Base-by-base conservation (phyloP, 2,113 vertebrate species). In the Lagopus leucura region DNA sequence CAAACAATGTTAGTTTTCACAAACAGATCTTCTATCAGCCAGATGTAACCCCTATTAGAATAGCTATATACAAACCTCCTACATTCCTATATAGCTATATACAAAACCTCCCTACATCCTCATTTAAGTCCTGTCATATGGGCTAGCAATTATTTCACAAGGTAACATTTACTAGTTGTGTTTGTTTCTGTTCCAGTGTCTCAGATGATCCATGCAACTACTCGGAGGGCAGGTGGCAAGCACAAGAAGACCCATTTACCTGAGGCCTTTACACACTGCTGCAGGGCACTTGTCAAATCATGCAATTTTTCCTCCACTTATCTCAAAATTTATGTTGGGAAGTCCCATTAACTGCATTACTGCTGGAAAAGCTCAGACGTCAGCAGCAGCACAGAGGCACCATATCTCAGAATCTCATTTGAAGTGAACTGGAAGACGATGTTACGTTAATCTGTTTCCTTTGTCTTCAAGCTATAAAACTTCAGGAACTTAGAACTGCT, bases 151-250 rank as follows among this genome's bases (percentile, higher is more conserved):
- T 76, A 43, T 48, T 34, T 38, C n/a, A 47, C 32, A 38, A 21
- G 10, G 34, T 38, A 48, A 61, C 43, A 48, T 69, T 34, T 63
- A 16, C 11, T 28, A 61, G 27, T 42, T 16, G 52, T 27, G 52
- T 25, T 25, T 54, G 52, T 13, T 54, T 54, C 25, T 91, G 38
- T 27, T 63, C 8, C 17, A 8, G 10, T 0, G 0, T 28, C 10
- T 55, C 75, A 79, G 30, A 27, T 65, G n/a, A 54, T 9, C 60
- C 21, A 25, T 1, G 22, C 48, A 82, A 16, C 8, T 21, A 38
- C 43, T 61, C 54, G 73, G 32, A 67, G 4, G 4, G 36, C 8
- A 10, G 18, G 20, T 40, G 20, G 64, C 25, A 79, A 54, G 34
- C 24, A 47, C 22, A 88, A 63, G 17, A 24, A 52, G 8, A 19